Base-by-base conservation (phyloP, 2,888 invertebrate species). In the Octonoba sinensis region DNA sequence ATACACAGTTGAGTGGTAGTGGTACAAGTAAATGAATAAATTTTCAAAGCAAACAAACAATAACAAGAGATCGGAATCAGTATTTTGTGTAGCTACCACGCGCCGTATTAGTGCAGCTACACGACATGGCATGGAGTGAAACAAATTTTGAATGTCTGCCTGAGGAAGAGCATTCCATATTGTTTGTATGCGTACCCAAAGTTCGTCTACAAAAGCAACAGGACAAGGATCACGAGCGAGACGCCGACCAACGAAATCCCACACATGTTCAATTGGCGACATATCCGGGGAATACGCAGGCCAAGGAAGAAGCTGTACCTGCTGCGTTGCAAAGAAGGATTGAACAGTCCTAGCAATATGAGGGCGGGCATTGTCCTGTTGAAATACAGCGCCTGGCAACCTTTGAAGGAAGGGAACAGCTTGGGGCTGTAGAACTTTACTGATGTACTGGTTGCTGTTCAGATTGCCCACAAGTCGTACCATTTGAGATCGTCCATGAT, bases 401-500 rank as follows among this genome's bases (percentile, higher is more conserved):
- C 36, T n/a, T 62, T 62, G 62, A 44, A 62, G 62, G 36, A 44
- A 62, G 3, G 36, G 62, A 44, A 62, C 44, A 24, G 44, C 62
- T 62, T 62, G n/a, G 36, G 62, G 62, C 62, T 62, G 62, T 36
- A 62, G n/a, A 62, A 24, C 62, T 62, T 62, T 36, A 13, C 15
- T 24, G 44, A 27, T 62, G n/a, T 62, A 44, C n/a, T 36, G 62
- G 62, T 44, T 62, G 13, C 62, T 62, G 62, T 62, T 62, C 62
- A 62, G 44, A 44, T 47, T 65, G 16, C 65, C 65, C 65, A 65
- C 65, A 65, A 65, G 47, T 65, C 49, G 47, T 65, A 47, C 47
- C 65, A 65, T 20, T 47, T 65, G 65, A 49, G 49, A 47, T 47
- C 22, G 65, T 54, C 54, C 54, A 16, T 54, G 54, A 54, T 54